phyloP scores from a whole-genome alignment of 2,113 vertebrate species.

The Hypocryptadius cinnamomeus region DNA sequence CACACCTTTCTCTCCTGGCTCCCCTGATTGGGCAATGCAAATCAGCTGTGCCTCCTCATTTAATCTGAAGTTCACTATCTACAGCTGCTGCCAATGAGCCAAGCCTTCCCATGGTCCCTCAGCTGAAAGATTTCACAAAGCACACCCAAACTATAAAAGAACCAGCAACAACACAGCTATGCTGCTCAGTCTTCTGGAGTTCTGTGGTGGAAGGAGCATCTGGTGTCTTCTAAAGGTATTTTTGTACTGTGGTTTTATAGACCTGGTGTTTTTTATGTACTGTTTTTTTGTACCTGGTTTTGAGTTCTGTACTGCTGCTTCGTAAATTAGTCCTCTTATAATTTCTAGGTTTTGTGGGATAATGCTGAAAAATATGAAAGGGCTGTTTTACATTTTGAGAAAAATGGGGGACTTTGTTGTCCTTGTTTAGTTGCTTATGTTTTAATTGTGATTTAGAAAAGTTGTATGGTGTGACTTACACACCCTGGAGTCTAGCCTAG shows the following conservation, averaged over 20 bases:
- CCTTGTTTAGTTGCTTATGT: not conserved
- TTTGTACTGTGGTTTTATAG: not conserved
- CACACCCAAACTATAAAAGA: not conserved
- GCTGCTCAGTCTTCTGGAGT: fast-evolving
- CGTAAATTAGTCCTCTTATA: not conserved
- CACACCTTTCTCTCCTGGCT: not conserved
- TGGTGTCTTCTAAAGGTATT: not conserved
- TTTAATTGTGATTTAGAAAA: not conserved
- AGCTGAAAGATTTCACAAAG: not conserved
- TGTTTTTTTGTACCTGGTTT: not conserved
- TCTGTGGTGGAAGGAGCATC: fast-evolving
- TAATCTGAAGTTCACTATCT: not conserved
- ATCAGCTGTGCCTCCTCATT: not conserved
- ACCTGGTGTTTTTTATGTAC: not conserved
- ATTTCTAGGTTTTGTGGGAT: not conserved
- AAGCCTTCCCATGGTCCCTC: not conserved
- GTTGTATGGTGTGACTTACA: not conserved
- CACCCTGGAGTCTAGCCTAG: not conserved
- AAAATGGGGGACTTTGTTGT: fast-evolving
- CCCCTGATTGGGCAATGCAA: fast-evolving
- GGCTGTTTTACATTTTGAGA: fast-evolving
- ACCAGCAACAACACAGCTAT: fast-evolving
- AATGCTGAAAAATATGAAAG: not conserved
- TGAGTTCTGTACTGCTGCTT: not conserved
- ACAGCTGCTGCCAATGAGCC: not conserved